Evolutionary conservation across 1,140 invertebrate genomes (phyloP).

Genomic region (Laodelphax striatellus): DNA sequence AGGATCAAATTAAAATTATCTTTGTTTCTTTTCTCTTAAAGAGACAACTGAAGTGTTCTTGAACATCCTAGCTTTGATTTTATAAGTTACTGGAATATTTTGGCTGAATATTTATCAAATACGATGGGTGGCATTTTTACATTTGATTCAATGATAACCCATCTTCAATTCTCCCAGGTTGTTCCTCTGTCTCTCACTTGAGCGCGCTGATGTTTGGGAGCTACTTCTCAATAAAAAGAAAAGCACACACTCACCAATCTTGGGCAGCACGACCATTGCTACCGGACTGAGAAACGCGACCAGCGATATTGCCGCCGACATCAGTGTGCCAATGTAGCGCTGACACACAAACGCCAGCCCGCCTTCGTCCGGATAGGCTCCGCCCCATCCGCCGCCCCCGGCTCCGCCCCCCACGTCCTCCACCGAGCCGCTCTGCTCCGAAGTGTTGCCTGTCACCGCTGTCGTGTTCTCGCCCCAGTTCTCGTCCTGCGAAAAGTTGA

Average conservation of each 20-base stretch:
- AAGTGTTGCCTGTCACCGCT: slow-evolving; percentile 92
- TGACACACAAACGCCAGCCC: slow-evolving; percentile 62
- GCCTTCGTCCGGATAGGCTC: slow-evolving; percentile 43
- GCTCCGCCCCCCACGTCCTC: slow-evolving; percentile 73
- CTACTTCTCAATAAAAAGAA: no score
- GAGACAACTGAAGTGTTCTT: no score
- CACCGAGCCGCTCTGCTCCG: slow-evolving; percentile 84
- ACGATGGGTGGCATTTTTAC: no score
- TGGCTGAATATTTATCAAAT: no score
- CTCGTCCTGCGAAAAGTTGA: slow-evolving; percentile 58
- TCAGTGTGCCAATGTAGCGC: slow-evolving; percentile 61
- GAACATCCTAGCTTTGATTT: no score
- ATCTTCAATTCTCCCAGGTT: no score
- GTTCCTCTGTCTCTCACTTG: no score
- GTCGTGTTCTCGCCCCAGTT: slow-evolving; percentile 98
- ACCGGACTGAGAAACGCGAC: slow-evolving; percentile 84
- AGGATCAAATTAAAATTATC: no score
- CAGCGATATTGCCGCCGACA: slow-evolving; percentile 63
- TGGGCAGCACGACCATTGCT: slow-evolving; percentile 86
- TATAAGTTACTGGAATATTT: no score
- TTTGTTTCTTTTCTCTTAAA: no score
- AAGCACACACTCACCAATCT: slow-evolving; percentile 39
- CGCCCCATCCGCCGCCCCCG: slow-evolving; percentile 39
- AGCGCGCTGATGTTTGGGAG: no score
- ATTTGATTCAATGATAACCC: no score